A percentile compares a stretch with the other conserved stretches of the same genome.
These are phyloP conservation scores for Neotragus pygmaeus DNA, from an alignment of 2,113 vertebrate species.

Conservation along the genomic window DNA sequence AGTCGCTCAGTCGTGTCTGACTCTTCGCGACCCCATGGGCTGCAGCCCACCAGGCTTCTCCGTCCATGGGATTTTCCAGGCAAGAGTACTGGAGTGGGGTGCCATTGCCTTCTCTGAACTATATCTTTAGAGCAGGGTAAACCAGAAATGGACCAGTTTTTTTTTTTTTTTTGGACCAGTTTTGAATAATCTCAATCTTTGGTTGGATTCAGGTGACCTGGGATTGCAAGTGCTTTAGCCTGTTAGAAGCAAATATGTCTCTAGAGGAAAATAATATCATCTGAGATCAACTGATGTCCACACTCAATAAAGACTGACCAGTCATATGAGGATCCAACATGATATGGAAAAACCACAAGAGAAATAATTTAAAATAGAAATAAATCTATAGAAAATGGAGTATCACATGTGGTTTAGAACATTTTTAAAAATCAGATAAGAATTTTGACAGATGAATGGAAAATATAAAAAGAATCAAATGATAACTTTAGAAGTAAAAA, in stretches of 20 bases:
- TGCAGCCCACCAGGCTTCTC: no score
- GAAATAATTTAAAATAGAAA: background rate
- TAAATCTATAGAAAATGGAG: background rate
- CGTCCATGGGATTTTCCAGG: no score
- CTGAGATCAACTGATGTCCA: background rate
- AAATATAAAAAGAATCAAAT: background rate
- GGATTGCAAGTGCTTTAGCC: background rate
- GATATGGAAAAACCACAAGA: background rate
- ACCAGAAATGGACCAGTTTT: background rate
- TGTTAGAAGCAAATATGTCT: background rate
- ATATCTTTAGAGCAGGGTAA: background rate
- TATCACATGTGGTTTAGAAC: background rate
- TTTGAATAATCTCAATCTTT: background rate
- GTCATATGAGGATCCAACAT: background rate
- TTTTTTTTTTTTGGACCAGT: background rate
- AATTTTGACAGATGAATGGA: background rate
- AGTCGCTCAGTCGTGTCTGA: no score
- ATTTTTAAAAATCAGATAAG: background rate
- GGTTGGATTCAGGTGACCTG: background rate
- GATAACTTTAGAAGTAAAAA: slow-evolving; percentile 18
- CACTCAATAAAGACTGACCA: background rate
- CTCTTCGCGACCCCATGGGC: no score
- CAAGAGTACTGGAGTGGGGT: no score
- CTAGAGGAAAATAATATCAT: background rate
- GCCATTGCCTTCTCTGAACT: background rate